A percentile compares a stretch with the other conserved stretches of the same genome.
Evolutionary conservation across 2,113 vertebrate genomes (phyloP).

Genomic region (Regulus satrapa): DNA sequence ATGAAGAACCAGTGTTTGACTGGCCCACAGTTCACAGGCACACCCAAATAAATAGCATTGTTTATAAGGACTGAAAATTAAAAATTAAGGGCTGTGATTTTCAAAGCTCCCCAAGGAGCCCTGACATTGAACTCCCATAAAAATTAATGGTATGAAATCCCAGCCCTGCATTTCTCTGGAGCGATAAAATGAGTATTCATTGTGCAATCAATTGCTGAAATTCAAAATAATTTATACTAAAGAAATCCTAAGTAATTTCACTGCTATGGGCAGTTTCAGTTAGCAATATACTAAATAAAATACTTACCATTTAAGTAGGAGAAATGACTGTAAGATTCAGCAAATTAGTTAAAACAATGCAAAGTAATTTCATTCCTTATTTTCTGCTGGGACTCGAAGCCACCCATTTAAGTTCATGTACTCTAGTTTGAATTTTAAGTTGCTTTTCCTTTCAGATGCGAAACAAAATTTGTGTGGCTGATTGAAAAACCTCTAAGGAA

Average conservation of each 20-base stretch:
- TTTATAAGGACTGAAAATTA: slow-evolving; percentile 50
- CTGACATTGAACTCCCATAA: slow-evolving; percentile 45
- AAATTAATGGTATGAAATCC: slow-evolving; percentile 24
- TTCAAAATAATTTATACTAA: not conserved
- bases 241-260: not conserved
- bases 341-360: not conserved
- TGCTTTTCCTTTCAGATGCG: not conserved
- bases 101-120: slow-evolving; percentile 30
- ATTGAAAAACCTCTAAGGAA: not conserved
- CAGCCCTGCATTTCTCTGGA: not conserved
- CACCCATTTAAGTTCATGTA: not conserved
- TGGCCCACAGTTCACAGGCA: slow-evolving; percentile 26
- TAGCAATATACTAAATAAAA: not conserved
- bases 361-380: not conserved
- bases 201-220: slow-evolving; percentile 26
- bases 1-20: not conserved
- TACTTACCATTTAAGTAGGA: not conserved
- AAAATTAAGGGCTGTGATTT: slow-evolving; percentile 50
- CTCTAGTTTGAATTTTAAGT: not conserved
- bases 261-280: not conserved
- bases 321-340: not conserved
- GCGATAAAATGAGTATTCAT: slow-evolving; percentile 13
- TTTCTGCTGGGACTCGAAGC: not conserved
- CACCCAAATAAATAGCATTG: slow-evolving; percentile 58
- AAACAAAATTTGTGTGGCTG: not conserved